Percentiles rank a stretch among this genome's conserved stretches.
Conservation (phyloP, 2,113 vertebrate genomes). For the Quiscalus mexicanus region DNA sequence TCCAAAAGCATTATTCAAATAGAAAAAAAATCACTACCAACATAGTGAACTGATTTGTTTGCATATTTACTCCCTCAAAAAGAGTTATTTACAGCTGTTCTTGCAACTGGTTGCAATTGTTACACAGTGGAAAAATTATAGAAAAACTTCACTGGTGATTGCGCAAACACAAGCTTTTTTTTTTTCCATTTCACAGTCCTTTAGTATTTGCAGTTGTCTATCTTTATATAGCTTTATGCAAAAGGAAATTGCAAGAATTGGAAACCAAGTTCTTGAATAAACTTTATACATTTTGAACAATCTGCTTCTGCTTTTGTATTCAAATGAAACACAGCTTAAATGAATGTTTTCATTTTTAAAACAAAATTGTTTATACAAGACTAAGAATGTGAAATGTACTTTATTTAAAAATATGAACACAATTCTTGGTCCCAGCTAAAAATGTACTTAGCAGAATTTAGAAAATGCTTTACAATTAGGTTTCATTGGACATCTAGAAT, state of each 20-base stretch:
- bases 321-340: neutral
- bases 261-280: slow-evolving; percentile 56
- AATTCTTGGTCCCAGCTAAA: neutral
- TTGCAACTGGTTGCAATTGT: neutral
- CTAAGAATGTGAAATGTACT: neutral
- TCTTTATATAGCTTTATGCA: slow-evolving; percentile 30
- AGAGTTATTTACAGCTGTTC: neutral
- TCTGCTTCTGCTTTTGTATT: slow-evolving; percentile 22
- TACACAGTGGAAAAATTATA: neutral
- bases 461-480: neutral
- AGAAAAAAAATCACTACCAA: neutral
- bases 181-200: neutral
- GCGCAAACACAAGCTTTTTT: neutral
- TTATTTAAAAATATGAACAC: neutral
- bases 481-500: neutral
- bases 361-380: neutral
- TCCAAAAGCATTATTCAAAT: neutral
- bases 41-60: neutral
- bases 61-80: neutral
- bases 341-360: neutral
- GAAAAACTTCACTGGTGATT: neutral
- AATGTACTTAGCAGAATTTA: neutral
- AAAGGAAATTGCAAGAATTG: slow-evolving; percentile 20
- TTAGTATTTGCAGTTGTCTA: neutral
- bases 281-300: slow-evolving; percentile 59